A percentile compares a stretch with the other conserved stretches of the same genome.
Conservation (phyloP, 2,888 invertebrate species). For the Camponotus fellah region DNA sequence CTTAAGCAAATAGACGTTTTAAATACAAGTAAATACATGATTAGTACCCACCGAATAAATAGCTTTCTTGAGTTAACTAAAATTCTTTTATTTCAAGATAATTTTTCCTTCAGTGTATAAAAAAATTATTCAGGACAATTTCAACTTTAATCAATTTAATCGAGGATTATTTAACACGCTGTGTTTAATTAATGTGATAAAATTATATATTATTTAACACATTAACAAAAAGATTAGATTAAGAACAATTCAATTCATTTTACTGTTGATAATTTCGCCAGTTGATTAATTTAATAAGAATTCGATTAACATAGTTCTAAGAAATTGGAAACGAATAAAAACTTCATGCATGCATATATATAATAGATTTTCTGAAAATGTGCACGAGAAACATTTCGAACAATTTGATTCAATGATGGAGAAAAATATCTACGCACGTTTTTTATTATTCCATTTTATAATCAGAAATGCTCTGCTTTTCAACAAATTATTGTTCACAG, state of each 20-base stretch:
- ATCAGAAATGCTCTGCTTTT: not conserved
- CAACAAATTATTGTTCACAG: not conserved
- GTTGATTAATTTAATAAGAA: too few relatives aligned
- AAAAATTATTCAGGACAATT: not conserved
- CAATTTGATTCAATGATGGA: not conserved
- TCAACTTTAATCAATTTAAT: not conserved
- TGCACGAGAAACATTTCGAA: not conserved
- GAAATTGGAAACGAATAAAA: not conserved
- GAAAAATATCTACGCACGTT: not conserved
- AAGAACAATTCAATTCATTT: too few relatives aligned
- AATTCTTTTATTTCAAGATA: too few relatives aligned
- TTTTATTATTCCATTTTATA: not conserved
- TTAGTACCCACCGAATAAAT: too few relatives aligned
- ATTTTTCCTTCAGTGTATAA: too few relatives aligned
- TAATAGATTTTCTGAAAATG: not conserved
- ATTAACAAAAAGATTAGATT: too few relatives aligned
- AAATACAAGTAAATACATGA: too few relatives aligned
- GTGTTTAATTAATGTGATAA: not conserved
- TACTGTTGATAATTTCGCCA: too few relatives aligned
- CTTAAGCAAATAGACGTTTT: too few relatives aligned
- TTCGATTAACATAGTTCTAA: too few relatives aligned
- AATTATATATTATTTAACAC: not conserved
- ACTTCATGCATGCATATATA: not conserved
- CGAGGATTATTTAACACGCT: not conserved
- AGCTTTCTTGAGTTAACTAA: too few relatives aligned